A percentile compares a stretch with the other conserved stretches of the same genome.
Evolutionary conservation across 2,113 vertebrate genomes (phyloP).

Genomic region (Nipponia nippon): DNA sequence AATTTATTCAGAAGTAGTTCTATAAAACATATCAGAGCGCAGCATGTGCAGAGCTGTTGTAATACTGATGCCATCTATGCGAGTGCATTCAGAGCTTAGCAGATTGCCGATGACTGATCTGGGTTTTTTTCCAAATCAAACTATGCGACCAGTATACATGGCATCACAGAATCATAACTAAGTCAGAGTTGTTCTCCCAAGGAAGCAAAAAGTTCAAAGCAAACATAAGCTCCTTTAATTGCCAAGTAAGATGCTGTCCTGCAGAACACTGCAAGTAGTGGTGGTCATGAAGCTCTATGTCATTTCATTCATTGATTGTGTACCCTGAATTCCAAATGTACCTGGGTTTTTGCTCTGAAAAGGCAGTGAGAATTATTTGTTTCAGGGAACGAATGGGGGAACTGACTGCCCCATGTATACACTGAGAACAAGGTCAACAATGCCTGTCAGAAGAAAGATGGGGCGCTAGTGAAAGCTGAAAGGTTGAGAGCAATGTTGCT

Average conservation of each 20-base stretch:
- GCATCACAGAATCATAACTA: neutral
- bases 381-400: neutral
- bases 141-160: neutral
- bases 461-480: neutral
- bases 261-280: neutral
- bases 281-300: neutral
- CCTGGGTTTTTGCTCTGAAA: neutral
- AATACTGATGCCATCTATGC: neutral
- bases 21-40: neutral
- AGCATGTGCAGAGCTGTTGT: neutral
- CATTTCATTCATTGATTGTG: neutral
- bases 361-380: neutral
- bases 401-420: neutral
- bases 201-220: neutral
- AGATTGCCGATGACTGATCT: neutral
- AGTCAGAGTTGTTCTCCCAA: neutral
- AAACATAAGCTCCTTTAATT: neutral
- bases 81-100: neutral
- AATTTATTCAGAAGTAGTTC: neutral
- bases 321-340: neutral
- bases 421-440: neutral
- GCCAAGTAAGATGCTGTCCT: neutral
- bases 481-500: neutral
- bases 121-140: neutral
- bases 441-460: neutral